Percentiles rank a stretch among this genome's conserved stretches.
Evolutionary conservation across 1,140 invertebrate species (phyloP).

Genomic region (Sycophaga agraensis): DNA sequence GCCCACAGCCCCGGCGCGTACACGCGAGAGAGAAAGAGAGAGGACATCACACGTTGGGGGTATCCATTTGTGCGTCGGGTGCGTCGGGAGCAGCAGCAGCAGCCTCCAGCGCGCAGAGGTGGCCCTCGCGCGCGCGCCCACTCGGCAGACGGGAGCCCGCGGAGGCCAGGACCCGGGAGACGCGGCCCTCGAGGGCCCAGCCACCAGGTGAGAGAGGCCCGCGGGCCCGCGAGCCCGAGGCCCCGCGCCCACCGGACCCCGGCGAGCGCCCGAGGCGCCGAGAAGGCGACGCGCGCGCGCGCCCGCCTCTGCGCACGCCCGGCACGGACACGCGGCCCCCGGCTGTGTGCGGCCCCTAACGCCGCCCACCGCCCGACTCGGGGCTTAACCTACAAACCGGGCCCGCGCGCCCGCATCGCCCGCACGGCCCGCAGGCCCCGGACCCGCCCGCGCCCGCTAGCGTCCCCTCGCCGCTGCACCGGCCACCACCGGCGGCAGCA

Average conservation of each 20-base stretch:
- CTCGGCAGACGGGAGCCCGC: too few relatives aligned
- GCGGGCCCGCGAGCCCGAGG: too few relatives aligned
- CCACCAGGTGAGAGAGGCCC: too few relatives aligned
- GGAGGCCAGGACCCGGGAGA: too few relatives aligned
- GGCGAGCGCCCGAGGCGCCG: background rate
- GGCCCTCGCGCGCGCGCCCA: too few relatives aligned
- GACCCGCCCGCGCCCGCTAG: background rate
- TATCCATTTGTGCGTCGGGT: conserved; percentile 29
- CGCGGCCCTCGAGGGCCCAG: background rate
- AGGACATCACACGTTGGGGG: conserved; percentile 14
- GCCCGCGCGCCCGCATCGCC: background rate
- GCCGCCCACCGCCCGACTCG: too few relatives aligned
- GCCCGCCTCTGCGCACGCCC: background rate
- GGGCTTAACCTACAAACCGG: conserved; percentile 22
- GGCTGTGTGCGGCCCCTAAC: too few relatives aligned
- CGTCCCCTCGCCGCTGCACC: background rate
- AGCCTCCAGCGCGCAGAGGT: background rate
- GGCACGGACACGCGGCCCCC: background rate
- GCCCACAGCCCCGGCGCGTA: background rate
- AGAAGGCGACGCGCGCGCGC: too few relatives aligned
- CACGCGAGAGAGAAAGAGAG: conserved; percentile 8
- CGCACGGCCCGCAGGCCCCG: background rate
- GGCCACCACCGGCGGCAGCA: background rate
- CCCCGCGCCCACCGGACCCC: too few relatives aligned
- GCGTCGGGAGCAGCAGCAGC: background rate